Evolutionary conservation across 2,113 vertebrate genomes (phyloP).

Genomic region (Catagonus wagneri): DNA sequence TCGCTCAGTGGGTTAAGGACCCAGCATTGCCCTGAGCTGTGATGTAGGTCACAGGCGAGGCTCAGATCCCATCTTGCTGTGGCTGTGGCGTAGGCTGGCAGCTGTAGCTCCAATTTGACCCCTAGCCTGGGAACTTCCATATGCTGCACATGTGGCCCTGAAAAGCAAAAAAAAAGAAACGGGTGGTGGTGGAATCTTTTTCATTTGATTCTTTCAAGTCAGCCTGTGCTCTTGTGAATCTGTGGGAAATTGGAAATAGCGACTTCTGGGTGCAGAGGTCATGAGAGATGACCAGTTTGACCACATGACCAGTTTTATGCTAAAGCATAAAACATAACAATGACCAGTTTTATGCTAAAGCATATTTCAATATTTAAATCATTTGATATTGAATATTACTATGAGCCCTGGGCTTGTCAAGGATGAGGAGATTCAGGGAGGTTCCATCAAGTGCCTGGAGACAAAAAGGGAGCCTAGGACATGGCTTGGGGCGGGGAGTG

Average conservation of each 20-base stretch:
- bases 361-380: background rate
- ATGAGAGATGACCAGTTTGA: too few relatives aligned
- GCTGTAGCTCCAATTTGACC: too few relatives aligned
- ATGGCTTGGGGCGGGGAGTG: background rate
- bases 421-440: background rate
- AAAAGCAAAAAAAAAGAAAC: too few relatives aligned
- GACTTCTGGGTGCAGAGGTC: background rate
- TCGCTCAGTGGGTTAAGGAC: too few relatives aligned
- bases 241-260: background rate
- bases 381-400: background rate
- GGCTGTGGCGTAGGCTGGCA: too few relatives aligned
- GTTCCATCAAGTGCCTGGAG: background rate
- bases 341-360: background rate
- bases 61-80: too few relatives aligned
- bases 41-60: too few relatives aligned
- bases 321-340: background rate
- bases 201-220: background rate
- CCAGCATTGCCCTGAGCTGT: too few relatives aligned
- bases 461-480: background rate
- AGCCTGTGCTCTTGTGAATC: background rate
- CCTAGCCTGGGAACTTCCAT: too few relatives aligned
- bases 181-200: too few relatives aligned
- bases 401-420: background rate
- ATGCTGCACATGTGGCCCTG: too few relatives aligned
- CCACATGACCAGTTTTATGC: background rate